These are phyloP conservation scores for Lycopodina hypogea DNA, from an alignment of 37 sponge, comb jelly and placozoan genomes.

Conservation along the genomic window DNA sequence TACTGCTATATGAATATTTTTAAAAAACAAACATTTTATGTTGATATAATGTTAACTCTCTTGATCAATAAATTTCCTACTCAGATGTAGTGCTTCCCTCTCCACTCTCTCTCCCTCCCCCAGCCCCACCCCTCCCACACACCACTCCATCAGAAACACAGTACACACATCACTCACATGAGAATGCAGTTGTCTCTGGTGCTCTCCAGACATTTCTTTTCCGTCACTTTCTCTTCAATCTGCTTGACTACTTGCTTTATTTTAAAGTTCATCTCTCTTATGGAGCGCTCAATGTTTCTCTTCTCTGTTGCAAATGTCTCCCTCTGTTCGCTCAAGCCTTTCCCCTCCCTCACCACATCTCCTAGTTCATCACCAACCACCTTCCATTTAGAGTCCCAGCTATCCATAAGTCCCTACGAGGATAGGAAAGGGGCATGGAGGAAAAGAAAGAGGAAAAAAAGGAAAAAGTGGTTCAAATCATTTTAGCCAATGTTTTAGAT, in stretches of 20 bases:
- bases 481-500: not conserved
- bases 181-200: slow-evolving; percentile 9
- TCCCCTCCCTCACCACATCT: slow-evolving; percentile 16
- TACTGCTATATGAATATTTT: no score
- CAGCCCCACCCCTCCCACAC: no score
- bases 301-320: slow-evolving; percentile 18
- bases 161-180: slow-evolving; percentile 9
- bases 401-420: not conserved
- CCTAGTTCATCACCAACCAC: slow-evolving; percentile 1
- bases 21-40: no score
- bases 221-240: slow-evolving; percentile 11
- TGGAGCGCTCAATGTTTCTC: slow-evolving; percentile 38
- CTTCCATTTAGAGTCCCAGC: not conserved
- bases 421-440: not conserved
- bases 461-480: not conserved
- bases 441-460: not conserved
- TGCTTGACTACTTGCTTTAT: not conserved
- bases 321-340: slow-evolving; percentile 25
- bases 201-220: slow-evolving; percentile 39
- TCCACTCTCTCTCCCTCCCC: no score
- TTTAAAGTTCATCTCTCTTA: not conserved
- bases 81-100: no score
- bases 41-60: no score
- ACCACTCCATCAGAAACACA: no score
- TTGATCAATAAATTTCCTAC: not conserved